Evolutionary conservation across 2,888 invertebrate genomes (phyloP).

Genomic region (Caradrina kadenii): DNA sequence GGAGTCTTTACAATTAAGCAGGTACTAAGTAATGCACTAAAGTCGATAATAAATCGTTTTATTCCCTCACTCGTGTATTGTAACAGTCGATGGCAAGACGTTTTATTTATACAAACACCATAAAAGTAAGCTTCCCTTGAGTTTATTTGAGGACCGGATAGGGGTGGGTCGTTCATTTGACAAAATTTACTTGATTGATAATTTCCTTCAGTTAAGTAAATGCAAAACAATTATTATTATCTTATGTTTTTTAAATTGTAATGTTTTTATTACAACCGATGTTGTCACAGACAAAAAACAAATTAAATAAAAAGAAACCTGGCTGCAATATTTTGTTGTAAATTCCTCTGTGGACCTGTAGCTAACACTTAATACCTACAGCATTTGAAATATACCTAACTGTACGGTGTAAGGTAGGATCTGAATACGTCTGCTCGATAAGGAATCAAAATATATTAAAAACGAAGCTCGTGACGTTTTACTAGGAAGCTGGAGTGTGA

Average conservation of each 20-base stretch:
- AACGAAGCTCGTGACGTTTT: background rate
- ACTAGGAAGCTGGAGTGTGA: background rate
- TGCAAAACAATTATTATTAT: too few relatives aligned
- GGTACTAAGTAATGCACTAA: conserved; percentile 16
- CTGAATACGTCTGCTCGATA: background rate
- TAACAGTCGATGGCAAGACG: background rate
- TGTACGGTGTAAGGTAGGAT: background rate
- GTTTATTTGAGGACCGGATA: conserved; percentile 16
- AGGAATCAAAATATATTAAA: conserved; percentile 6
- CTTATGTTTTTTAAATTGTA: too few relatives aligned
- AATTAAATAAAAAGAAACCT: too few relatives aligned
- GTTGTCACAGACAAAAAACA: too few relatives aligned
- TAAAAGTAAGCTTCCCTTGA: conserved; percentile 24
- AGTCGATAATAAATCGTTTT: conserved; percentile 27
- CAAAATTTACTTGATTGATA: too few relatives aligned
- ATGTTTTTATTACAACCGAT: too few relatives aligned
- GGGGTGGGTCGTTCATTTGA: background rate
- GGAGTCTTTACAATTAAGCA: background rate
- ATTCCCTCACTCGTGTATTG: background rate
- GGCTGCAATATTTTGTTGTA: too few relatives aligned
- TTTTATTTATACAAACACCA: conserved; percentile 31
- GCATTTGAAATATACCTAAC: too few relatives aligned
- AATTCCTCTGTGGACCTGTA: too few relatives aligned
- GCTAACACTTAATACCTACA: too few relatives aligned
- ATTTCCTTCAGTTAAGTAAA: background rate